phyloP scores from a whole-genome alignment of 1,140 invertebrate species.

The Drosophila kanapiae region DNA sequence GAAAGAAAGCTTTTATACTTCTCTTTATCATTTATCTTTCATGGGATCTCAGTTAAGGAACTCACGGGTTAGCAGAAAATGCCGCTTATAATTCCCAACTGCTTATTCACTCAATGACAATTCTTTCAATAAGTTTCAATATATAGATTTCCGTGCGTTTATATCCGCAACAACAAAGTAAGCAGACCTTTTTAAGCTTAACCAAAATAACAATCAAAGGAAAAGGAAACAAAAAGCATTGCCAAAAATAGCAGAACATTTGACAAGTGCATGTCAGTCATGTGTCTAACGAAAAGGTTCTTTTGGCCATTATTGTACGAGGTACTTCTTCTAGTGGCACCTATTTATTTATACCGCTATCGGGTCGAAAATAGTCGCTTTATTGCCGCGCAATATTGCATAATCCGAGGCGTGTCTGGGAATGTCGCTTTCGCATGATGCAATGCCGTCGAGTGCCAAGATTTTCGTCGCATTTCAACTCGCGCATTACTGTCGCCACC shows the following conservation, averaged over 20 bases:
- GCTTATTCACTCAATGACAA: not conserved
- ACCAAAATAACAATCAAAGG: conserved; percentile 52
- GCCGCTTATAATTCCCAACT: not conserved
- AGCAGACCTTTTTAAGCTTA: conserved; percentile 60
- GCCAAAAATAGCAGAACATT: conserved; percentile 73
- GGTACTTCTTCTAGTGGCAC: conserved; percentile 14
- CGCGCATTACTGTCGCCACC: conserved; percentile 58
- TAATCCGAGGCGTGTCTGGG: conserved; percentile 78
- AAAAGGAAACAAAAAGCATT: conserved; percentile 31
- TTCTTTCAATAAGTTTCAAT: not conserved
- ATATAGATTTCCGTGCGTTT: not conserved
- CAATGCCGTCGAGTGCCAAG: conserved; percentile 69
- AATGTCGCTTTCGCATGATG: conserved; percentile 76
- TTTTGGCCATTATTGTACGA: conserved; percentile 39
- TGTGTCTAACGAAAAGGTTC: conserved; percentile 26
- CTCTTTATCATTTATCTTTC: too few species aligned
- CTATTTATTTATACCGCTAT: conserved; percentile 41
- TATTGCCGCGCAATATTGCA: conserved; percentile 61
- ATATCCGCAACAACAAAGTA: conserved; percentile 50
- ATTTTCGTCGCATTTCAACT: conserved; percentile 56
- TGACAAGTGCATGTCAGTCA: conserved; percentile 79
- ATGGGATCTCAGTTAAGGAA: too few species aligned
- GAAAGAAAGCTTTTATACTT: too few species aligned
- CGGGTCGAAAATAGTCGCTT: conserved; percentile 63
- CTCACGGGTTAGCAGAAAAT: too few species aligned